These are phyloP conservation scores for Phrynocephalus forsythii DNA, from an alignment of 2,797 vertebrate genomes.

Conservation along the genomic window DNA sequence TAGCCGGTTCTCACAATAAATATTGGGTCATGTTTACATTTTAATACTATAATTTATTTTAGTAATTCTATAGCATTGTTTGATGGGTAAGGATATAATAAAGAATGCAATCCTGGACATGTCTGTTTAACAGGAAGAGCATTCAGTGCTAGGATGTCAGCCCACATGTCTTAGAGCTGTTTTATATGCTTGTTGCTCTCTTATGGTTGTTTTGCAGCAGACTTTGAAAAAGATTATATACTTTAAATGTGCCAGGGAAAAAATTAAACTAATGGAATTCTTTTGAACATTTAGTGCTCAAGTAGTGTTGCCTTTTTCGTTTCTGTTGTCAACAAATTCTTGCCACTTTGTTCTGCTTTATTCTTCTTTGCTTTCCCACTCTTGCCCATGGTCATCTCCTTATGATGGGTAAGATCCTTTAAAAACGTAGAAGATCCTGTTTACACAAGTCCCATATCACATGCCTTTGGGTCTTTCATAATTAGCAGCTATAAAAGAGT, in stretches of 20 bases:
- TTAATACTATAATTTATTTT: not conserved
- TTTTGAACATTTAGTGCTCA: not conserved
- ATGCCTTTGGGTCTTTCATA: conserved; percentile 31
- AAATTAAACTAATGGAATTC: not conserved
- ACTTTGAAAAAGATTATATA: not conserved
- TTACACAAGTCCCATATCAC: not conserved
- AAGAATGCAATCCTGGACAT: not conserved
- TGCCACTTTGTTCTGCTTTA: not conserved
- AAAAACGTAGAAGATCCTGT: not conserved
- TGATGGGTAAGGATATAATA: not conserved
- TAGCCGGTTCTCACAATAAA: no score
- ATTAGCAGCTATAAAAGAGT: conserved; percentile 35
- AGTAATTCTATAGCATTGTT: no score
- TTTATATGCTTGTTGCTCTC: not conserved
- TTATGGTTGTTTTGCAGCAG: not conserved
- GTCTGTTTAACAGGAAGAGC: not conserved
- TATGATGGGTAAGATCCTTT: not conserved
- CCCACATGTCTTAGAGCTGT: not conserved
- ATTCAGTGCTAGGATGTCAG: not conserved
- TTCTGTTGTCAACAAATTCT: not conserved
- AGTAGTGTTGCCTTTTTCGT: not conserved
- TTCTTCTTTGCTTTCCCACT: not conserved
- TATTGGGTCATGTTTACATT: no score
- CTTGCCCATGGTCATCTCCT: not conserved
- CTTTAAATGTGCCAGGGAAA: not conserved